phyloP scores from a whole-genome alignment of 2,113 vertebrate genomes.

The Herpetotheres cachinnans region DNA sequence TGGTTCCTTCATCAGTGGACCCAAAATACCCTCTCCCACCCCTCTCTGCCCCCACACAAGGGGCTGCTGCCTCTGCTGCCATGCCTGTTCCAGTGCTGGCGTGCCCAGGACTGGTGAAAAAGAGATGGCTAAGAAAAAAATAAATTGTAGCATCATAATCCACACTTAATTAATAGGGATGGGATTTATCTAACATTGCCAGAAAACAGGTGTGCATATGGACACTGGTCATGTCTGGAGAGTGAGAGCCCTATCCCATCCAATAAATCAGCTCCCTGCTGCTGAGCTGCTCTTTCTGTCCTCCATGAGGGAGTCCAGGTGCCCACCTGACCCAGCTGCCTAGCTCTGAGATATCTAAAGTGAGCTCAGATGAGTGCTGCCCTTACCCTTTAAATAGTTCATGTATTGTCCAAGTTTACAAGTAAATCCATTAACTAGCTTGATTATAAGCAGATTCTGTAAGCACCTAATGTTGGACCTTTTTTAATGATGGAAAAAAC shows the following conservation, averaged over 20 bases:
- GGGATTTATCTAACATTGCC: background rate
- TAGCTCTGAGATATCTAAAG: background rate
- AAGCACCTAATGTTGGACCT: background rate
- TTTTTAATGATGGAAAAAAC: background rate
- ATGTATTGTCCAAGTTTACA: background rate
- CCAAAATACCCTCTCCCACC: background rate
- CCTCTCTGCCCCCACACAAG: background rate
- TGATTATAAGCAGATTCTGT: background rate
- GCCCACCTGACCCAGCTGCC: background rate
- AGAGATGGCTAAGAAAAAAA: background rate
- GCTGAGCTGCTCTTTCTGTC: background rate
- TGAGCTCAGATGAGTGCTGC: background rate
- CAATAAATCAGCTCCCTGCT: background rate
- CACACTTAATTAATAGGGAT: background rate
- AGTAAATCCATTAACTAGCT: background rate
- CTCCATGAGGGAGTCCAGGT: background rate
- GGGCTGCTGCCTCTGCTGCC: background rate
- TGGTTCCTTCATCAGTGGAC: background rate
- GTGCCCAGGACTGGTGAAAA: background rate
- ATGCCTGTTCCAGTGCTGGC: background rate
- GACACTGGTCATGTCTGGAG: background rate
- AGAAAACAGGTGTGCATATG: background rate
- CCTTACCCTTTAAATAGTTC: background rate
- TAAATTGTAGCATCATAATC: background rate
- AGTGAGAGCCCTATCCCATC: rapidly evolving